Conservation (phyloP, 1,140 invertebrate species). For the Scaptomyza montana region DNA sequence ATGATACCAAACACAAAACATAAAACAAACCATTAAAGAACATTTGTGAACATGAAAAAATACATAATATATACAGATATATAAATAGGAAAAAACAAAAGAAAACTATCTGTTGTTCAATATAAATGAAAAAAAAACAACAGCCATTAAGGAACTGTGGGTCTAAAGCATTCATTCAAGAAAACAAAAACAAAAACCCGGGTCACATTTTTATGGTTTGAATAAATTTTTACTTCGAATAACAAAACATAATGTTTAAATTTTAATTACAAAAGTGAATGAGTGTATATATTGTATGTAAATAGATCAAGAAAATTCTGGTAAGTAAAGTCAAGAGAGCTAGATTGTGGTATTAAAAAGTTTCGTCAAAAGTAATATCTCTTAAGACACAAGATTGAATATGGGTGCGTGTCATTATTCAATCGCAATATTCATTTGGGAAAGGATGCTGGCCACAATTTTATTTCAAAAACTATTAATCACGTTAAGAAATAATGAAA, state of each 20-base stretch:
- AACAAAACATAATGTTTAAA: background rate
- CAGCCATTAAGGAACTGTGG: background rate
- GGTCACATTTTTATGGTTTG: background rate
- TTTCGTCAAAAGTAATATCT: too few species aligned
- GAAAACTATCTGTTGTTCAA: constrained; percentile 17
- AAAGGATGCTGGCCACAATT: too few species aligned
- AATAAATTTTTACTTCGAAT: background rate
- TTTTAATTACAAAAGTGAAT: background rate
- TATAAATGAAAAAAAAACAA: background rate
- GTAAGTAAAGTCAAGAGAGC: too few species aligned
- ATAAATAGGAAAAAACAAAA: constrained; percentile 51
- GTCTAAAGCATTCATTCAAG: too few species aligned
- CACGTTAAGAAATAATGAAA: too few species aligned
- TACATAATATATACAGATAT: constrained; percentile 37
- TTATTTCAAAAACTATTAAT: too few species aligned
- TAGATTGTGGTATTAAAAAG: too few species aligned
- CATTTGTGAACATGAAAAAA: constrained; percentile 22
- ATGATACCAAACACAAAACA: constrained; percentile 17
- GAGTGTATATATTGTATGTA: too few species aligned
- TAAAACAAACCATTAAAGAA: background rate
- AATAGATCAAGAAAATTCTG: too few species aligned
- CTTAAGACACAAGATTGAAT: too few species aligned
- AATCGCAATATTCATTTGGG: too few species aligned
- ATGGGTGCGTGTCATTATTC: too few species aligned
- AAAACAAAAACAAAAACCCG: background rate